Base-by-base conservation (phyloP, 2,797 vertebrate genomes). In the Erpetoichthys calabaricus region DNA sequence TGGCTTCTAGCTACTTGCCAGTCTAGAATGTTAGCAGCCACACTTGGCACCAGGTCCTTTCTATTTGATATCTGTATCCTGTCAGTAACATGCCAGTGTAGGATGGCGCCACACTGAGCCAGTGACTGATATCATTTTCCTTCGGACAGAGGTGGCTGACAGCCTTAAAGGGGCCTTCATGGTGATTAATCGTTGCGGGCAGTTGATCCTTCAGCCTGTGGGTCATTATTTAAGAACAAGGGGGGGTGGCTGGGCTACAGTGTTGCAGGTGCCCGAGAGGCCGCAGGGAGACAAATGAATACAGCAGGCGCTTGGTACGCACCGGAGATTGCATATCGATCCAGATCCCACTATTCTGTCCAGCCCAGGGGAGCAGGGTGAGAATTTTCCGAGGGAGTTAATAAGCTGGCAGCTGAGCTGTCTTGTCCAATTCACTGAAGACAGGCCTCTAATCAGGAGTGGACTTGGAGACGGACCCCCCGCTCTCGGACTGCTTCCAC, bases 291-390 rank as follows among this genome's bases (percentile, higher is more conserved):
- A 97, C 93, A 96, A 97, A 98, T 97, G 92, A 98, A 91, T 92
- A 87, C 82, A 83, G 89, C 89, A 92, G 90, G 91, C 91, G 93
- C 95, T 95, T 92, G 90, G 93, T 91, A 93, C 89, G 94, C 94
- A 94, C 91, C 91, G 92, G 94, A 98, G 95, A 98, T 98, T 98
- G 93, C 95, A 96, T 98, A 98, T 98, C 89, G 95, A 98, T 97
- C 93, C 89, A 89, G 90, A 94, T 95, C 87, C 83, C 89, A 93
- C 94, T 89, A 92, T 89, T 91, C 87, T 88, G 89, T 78, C 85
- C 60, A 81, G 89, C 89, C 91, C 84, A 73, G 55, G 77, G 79
- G 88, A 94, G 91, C 87, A 77, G 76, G 83, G 87, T 85, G 80
- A 94, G 92, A 94, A 96, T 98, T 95, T 97, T 98, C 94, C 91